Base-by-base conservation (phyloP, 2,797 vertebrate genomes). In the Brachyrhaphis roseni region DNA sequence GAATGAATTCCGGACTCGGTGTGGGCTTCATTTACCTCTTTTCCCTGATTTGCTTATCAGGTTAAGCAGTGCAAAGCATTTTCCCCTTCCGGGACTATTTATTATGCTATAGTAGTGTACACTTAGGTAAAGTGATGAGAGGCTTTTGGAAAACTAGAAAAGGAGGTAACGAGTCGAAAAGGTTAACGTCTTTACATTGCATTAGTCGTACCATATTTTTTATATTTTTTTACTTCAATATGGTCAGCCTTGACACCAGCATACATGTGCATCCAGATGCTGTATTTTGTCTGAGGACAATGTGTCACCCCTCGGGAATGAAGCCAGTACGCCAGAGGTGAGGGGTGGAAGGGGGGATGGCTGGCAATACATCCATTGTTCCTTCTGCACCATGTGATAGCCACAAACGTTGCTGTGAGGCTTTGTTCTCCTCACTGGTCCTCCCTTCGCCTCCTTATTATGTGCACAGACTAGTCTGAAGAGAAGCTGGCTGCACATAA, bases 1-100 rank as follows among this genome's bases (percentile, higher is more conserved):
- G 92, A 94, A 94, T 91, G 91, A 94, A 93, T 90, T 90, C 84
- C 70, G 82, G 88, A 90, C 88, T 87, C 85, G 66, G 90, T 93
- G 92, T 92, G 92, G 92, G 92, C 90, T 94, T 91, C 88, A 85
- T 93, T 91, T 89, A 80, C 89, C 86, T 85, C 85, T 90, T 88
- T n/a, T 87, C 87, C 77, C 81, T 93, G 90, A 89, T 94, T 93
- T 93, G 87, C 91, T 90, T 91, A 92, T 88, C 79, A 13, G 55
- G 82, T 90, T 28, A 51, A 79, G 83, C 82, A 79, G 81, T 1
- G 31, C 78, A 36, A 51, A 82, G 77, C 72, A 26, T 74, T 84
- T 86, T 82, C 72, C 79, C 81, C 85, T 45, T 77, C 81, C 88
- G 78, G 93, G 92, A 93, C 92, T 89, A 91, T 91, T 86, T 90